Evolutionary conservation across 2,797 vertebrate genomes (phyloP), one percentile per base, ranked within the genome.

Genomic region (Gambusia yucatana): DNA sequence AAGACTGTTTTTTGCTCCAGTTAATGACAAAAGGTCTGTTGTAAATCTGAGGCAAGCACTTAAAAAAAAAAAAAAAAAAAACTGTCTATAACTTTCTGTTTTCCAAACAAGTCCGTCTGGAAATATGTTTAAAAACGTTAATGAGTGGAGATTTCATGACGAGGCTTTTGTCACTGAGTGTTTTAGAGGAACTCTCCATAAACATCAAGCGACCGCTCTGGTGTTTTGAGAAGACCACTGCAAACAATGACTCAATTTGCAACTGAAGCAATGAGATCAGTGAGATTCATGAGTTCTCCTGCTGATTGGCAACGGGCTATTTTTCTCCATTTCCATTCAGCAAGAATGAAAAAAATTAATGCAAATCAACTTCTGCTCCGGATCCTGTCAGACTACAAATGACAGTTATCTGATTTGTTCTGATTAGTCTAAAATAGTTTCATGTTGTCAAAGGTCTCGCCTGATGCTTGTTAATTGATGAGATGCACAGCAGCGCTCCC

Each of bases 241-340:
- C 52, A 22, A 73, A 82, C 81, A 80, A 82, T 80, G 89, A 91
- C 82, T 89, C 82, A 76, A 92, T 93, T 91, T 94, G 74, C 86
- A 85, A 80, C 89, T 88, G 91, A 92, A 92, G 77, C 84, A 69
- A 33, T 1, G 33, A 52, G 89, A 85, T 91, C 91, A 93, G 91
- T 93, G 92, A 94, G 91, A 94, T 94, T 94, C 91, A 93, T 92
- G 91, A 92, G 92, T 88, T 92, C 86, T 84, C 39, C 85, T 82
- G 90, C 88, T 89, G 91, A 89, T 91, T 80, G 87, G 85, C 87
- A 87, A 87, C 79, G 71, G 80, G 84, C 81, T 84, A 79, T 85
- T 89, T 91, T 88, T 83, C 84, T 46, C 80, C 1, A 82, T 75
- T 77, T 83, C 77, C 80, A 80, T 90, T 90, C 86, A 79, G 87